Base-by-base conservation (phyloP, 2,888 invertebrate species). In the Apotomis betuletana region DNA sequence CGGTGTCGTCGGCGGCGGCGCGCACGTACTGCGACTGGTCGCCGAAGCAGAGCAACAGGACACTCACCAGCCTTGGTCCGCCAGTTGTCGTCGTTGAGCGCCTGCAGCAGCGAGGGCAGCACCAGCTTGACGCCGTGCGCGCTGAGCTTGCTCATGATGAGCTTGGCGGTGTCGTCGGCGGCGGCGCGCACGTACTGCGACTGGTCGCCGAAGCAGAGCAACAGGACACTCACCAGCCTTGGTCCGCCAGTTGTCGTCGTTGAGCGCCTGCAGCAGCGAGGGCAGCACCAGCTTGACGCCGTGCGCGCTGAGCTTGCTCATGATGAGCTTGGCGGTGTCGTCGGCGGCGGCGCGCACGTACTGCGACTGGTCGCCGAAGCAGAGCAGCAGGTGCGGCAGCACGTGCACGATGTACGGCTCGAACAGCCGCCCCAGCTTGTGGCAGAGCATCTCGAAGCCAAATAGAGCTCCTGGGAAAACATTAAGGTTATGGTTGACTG, bases 371-470 rank as follows among this genome's bases (percentile, higher is more conserved):
- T 99, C 99, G 8, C 99, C 99, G 90, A 99, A 99, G 89, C 99
- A 98, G 76, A 98, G 95, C 77, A 99, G 94, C 81, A 99, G 94
- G 91, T 98, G 97, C 0, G 99, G 99, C 76, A 99, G 93, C 61
- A 99, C 98, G 88, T 99, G 98, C 69, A 99, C 98, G 74, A 99
- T 98, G 93, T 99, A 99, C 0, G 99, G 99, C 91, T 99, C 99
- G 93, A 99, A 99, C 72, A 99, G 94, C 60, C 99, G 96, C 0
- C 99, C 99, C 81, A 99, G 94, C 95, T 97, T 97, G 80, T 96
- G 96, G 89, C 98, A 99, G 59, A 99, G 94, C 96, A 99, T 98
- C 94, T 99, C 99, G 91, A 99, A 98, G 0, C 99, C 99, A 93
- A 99, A 98, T 67, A 99, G 92, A 0, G 99, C 98, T 67, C 98